Evolutionary conservation across 2,888 invertebrate species (phyloP).

Genomic region (Cloeon dipterum): DNA sequence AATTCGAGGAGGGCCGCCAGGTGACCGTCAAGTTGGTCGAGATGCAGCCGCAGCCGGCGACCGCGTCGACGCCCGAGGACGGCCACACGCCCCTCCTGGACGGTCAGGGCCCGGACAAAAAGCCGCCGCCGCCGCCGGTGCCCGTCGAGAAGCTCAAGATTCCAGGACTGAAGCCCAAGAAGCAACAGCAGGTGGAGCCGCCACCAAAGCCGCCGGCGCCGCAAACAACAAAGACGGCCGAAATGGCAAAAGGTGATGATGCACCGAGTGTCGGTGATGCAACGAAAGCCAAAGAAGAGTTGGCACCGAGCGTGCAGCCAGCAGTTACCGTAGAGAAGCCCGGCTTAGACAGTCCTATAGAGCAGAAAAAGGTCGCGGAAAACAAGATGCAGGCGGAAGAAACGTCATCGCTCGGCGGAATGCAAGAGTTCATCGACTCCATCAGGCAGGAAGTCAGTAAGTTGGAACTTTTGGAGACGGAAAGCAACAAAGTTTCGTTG

Average conservation of each 20-base stretch:
- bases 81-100: slow-evolving; percentile 26
- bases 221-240: no score
- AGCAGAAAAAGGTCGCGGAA: slow-evolving; percentile 25
- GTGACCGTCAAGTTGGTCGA: slow-evolving; percentile 47
- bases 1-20: slow-evolving; percentile 47
- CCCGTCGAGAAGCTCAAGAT: no score
- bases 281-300: no score
- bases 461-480: slow-evolving; percentile 32
- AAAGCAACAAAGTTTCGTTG: slow-evolving; percentile 35
- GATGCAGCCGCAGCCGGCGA: slow-evolving; percentile 24
- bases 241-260: no score
- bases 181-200: no score
- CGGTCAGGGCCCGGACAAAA: slow-evolving; percentile 33
- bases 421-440: slow-evolving; percentile 27
- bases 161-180: no score
- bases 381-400: slow-evolving; percentile 30
- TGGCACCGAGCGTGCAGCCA: no score
- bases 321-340: no score
- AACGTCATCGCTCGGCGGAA: slow-evolving; percentile 32
- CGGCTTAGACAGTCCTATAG: no score
- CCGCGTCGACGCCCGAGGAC: slow-evolving; percentile 39
- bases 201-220: no score
- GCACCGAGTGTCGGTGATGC: no score
- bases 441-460: slow-evolving; percentile 17
- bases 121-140: no score